Percentiles rank a stretch among this genome's conserved stretches.
phyloP scores from a whole-genome alignment of 2,888 invertebrate genomes.

The Trachelus troglodyta region DNA sequence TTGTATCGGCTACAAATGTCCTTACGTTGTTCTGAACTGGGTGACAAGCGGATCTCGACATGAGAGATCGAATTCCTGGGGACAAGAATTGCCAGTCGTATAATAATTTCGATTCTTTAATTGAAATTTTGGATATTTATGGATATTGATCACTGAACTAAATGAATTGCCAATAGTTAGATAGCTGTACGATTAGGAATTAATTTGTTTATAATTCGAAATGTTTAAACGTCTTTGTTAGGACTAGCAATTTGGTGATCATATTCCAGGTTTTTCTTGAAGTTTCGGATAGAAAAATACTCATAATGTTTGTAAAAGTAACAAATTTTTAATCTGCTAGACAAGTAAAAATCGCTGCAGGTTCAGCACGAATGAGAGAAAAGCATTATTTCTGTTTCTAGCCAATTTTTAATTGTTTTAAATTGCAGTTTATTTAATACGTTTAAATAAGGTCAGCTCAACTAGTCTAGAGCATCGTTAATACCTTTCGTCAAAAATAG shows the following conservation, averaged over 20 bases:
- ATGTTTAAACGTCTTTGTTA: neutral
- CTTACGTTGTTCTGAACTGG: neutral
- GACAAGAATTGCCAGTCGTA: neutral
- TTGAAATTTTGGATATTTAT: neutral
- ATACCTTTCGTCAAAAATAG: conserved; percentile 48
- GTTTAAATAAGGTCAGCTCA: conserved; percentile 62
- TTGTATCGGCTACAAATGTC: neutral
- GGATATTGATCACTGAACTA: no score
- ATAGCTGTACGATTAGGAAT: neutral
- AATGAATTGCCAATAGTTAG: neutral
- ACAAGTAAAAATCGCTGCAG: conserved; percentile 46
- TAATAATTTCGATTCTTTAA: neutral
- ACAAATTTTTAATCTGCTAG: conserved; percentile 3
- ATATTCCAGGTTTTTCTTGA: neutral
- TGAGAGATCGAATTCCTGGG: neutral
- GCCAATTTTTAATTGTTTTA: conserved; percentile 52
- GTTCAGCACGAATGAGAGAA: conserved; percentile 43
- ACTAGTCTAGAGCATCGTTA: conserved; percentile 66
- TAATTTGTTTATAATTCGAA: neutral
- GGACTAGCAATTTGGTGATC: neutral
- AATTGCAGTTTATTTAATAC: conserved; percentile 49
- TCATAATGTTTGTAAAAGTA: neutral
- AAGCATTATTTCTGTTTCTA: conserved; percentile 47
- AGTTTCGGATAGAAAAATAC: neutral
- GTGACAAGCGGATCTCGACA: neutral